These are phyloP conservation scores for Glossosoma conforme DNA, from an alignment of 1,140 invertebrate species.

Conservation along the genomic window DNA sequence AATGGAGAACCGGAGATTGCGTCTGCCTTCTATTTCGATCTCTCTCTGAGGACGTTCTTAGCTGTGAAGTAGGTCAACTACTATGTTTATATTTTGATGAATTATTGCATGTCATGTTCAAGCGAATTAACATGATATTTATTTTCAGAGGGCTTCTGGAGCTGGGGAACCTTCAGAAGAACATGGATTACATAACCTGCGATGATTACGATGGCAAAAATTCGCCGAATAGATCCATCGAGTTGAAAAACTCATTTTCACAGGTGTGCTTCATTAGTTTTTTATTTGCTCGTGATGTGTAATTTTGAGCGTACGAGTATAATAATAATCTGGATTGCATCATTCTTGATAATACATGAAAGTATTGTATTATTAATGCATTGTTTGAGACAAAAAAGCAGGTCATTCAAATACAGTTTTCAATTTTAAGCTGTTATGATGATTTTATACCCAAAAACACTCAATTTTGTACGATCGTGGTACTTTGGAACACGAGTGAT, in stretches of 20 bases:
- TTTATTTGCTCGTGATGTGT: too few species aligned
- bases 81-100: too few species aligned
- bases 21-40: constrained; percentile 82
- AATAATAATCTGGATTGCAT: background rate
- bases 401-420: too few species aligned
- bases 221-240: constrained; percentile 58
- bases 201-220: constrained; percentile 71
- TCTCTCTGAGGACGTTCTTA: constrained; percentile 66
- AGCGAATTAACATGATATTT: background rate
- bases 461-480: too few species aligned
- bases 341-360: background rate
- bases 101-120: constrained; percentile 3
- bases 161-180: constrained; percentile 62
- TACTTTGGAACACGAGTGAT: too few species aligned
- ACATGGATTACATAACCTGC: constrained; percentile 67
- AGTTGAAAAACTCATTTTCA: constrained; percentile 52
- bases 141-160: constrained; percentile 51
- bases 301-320: background rate
- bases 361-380: too few species aligned
- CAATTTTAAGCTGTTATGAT: too few species aligned
- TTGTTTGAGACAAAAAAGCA: too few species aligned
- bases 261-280: constrained; percentile 38
- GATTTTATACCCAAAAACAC: too few species aligned
- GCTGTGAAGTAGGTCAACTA: constrained; percentile 60
- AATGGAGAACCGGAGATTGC: constrained; percentile 65